Base-by-base conservation (phyloP, 1,140 invertebrate species). In the Cherax quadricarinatus region DNA sequence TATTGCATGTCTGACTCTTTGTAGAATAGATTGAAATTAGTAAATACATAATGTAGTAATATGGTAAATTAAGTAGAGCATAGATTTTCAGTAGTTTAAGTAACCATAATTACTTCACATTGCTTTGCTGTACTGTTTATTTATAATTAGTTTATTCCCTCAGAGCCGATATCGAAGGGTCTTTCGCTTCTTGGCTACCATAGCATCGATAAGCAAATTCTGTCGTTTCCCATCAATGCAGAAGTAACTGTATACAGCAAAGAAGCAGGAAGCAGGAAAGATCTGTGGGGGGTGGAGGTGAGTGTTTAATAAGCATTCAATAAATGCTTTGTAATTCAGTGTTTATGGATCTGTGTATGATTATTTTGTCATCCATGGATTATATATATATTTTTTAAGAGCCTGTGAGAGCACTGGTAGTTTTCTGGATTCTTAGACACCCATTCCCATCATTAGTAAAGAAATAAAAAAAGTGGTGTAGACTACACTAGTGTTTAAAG, bases 231-330 rank as follows among this genome's bases (percentile, higher is more conserved):
- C 24, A 57, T 75, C 14, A 84, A 84, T 83, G 79, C 66, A 73
- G 80, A 83, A 48, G 88, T 89, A 21, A 80, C 70, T 75, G 81
- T 89, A 21, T 89, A 84, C 62, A 89, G 88, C 53, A 89, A 89
- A 60, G 88, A 89, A 73, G 88, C 88, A 84, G 88, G 88, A 49
- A 75, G 12, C 7, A 82, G 81, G 16, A 16, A 41, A 73, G 88
- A 89, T 30, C 88, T 89, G 10, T 89, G 88, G 88, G 88, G 88
- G 53, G 88, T 89, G 57, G 81, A 89, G 66, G 88, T 89, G 24
- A 84, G 88, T 73, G 18, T 24, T 53, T 14, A 2, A 41, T 41
- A 41, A 41, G 30, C 30, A 41, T 41, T 41, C 30, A 41, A 2
- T 41, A 41, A 2, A 41, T 41, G 30, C 30, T 53, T 24, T 10